Base-by-base conservation (phyloP, 2,113 vertebrate species). In the Protomyctophum bolini region DNA sequence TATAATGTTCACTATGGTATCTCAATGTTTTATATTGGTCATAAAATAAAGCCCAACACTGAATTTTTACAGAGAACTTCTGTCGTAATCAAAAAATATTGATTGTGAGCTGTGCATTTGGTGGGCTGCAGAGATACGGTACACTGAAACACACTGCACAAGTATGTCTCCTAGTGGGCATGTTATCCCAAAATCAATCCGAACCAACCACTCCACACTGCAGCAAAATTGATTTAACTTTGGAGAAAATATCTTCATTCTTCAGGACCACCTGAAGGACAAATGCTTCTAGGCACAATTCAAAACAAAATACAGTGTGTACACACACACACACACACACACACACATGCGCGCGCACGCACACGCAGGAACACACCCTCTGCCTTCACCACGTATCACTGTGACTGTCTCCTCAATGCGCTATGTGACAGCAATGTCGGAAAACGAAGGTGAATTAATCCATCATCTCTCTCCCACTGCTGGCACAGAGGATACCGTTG, bases 401-500 rank as follows among this genome's bases (percentile, higher is more conserved):
- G 68, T 61, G 68, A 54, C 68, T 72, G 68, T 61, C 70, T 73
- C 72, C 78, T 77, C 66, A 77, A 75, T 84, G 81, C 66, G 56
- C 45, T 70, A 67, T 7, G 52, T 75, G 87, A 85, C 87, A 82
- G 64, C 61, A 70, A 58, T 57, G 83, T 86, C 84, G 76, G 12
- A 6, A 82, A 84, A 77, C 77, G 52, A 52, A 81, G 75, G 75
- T 74, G 75, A 45, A 81, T 83, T 80, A 74, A 88, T 87, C 84
- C 80, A 87, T 90, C 87, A 86, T 87, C 77, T 75, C 76, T 59
- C 80, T 72, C 83, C 33, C 76, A 67, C 77, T 51, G 78, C 64
- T 14, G 33, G 60, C 72, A 50, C 33, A 59, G 60, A 78, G 78
- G 77, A 87, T 80, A 72, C 67, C 50, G 69, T 72, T 77, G 81